A percentile compares a stretch with the other conserved stretches of the same genome.
These are phyloP conservation scores for Doryteuthis pealeii DNA, from an alignment of 1,140 invertebrate genomes.

Conservation along the genomic window DNA sequence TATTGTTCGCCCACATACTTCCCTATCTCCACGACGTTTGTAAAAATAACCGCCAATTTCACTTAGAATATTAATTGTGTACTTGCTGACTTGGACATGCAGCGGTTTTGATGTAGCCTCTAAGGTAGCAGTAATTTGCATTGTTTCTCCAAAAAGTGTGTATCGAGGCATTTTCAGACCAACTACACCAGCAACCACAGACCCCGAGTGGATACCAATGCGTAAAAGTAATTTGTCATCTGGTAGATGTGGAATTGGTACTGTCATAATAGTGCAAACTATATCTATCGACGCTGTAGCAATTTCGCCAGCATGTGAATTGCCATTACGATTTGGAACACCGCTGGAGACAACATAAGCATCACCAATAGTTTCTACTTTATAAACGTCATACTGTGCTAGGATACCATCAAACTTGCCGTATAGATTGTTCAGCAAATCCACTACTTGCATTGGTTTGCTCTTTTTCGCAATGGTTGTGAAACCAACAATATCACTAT, in stretches of 20 bases:
- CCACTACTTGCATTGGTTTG: conserved; percentile 77
- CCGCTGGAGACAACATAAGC: conserved; percentile 93
- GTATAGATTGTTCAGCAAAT: conserved; percentile 66
- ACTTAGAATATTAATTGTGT: not conserved
- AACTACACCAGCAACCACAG: conserved; percentile 86
- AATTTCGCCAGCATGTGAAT: conserved; percentile 77
- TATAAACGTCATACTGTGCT: conserved; percentile 87
- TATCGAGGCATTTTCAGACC: conserved; percentile 92
- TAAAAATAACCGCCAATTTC: not conserved
- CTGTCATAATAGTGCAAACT: conserved; percentile 79
- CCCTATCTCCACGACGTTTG: not conserved
- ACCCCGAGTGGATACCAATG: conserved; percentile 75
- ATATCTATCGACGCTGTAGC: conserved; percentile 64
- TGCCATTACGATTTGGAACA: conserved; percentile 74
- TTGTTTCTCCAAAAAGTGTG: conserved; percentile 86
- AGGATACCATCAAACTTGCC: conserved; percentile 64
- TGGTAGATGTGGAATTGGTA: conserved; percentile 77
- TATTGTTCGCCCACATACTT: not conserved
- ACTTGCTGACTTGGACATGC: not conserved
- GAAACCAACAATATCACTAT: conserved; percentile 91
- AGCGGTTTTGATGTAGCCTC: conserved; percentile 23
- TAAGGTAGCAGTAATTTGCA: conserved; percentile 38
- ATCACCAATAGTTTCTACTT: conserved; percentile 92
- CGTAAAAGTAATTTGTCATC: conserved; percentile 75
- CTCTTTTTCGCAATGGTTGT: conserved; percentile 94